phyloP scores from a whole-genome alignment of 2,888 invertebrate genomes.

The Trachelus stipa region DNA sequence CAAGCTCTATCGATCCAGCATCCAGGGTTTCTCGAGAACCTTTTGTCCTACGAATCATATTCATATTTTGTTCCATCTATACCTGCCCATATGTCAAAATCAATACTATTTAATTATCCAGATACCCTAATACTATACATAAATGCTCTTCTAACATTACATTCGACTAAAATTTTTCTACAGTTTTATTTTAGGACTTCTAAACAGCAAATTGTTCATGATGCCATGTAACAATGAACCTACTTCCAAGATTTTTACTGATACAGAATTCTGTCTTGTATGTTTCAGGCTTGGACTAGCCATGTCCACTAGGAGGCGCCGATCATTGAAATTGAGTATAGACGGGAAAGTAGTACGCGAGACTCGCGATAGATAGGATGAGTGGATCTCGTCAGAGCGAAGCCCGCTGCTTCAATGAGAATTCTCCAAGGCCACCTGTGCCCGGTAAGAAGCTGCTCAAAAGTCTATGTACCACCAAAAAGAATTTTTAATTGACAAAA shows the following conservation, averaged over 20 bases:
- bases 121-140: not conserved
- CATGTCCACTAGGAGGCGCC: conserved; percentile 65
- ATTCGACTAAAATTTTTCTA: not conserved
- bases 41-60: not conserved
- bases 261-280: conserved; percentile 25
- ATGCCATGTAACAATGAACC: not conserved
- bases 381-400: conserved; percentile 63
- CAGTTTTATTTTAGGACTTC: not conserved
- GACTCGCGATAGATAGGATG: conserved; percentile 65
- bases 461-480: not conserved
- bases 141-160: not conserved
- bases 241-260: not conserved
- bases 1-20: conserved; percentile 56
- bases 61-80: not conserved
- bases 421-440: conserved; percentile 86
- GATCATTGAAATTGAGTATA: conserved; percentile 62
- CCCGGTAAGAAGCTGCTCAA: conserved; percentile 75
- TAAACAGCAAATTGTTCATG: not conserved
- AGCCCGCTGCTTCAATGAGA: conserved; percentile 69
- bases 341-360: conserved; percentile 61
- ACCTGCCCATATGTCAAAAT: not conserved
- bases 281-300: conserved; percentile 62
- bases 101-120: not conserved
- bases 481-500: not conserved
- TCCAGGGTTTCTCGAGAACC: conserved; percentile 20